These are phyloP conservation scores for Mythimna impura DNA, from an alignment of 2,888 invertebrate species.

Conservation along the genomic window DNA sequence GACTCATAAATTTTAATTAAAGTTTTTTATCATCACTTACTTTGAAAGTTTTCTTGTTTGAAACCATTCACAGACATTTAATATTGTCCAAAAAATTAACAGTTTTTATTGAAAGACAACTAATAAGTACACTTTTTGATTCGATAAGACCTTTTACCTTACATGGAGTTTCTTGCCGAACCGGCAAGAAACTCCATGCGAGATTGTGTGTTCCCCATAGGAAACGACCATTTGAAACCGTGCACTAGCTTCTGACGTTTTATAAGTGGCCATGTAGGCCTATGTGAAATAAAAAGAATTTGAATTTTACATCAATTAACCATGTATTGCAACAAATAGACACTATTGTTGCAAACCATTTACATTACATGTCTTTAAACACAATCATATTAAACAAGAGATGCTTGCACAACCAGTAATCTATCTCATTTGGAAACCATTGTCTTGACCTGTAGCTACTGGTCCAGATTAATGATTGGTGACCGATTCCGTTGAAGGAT, in stretches of 20 bases:
- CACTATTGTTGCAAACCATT: conserved; percentile 47
- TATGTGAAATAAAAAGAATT: too few relatives aligned
- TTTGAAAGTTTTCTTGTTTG: background rate
- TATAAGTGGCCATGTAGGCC: too few relatives aligned
- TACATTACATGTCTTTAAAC: conserved; percentile 41
- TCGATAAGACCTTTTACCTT: background rate
- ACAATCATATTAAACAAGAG: conserved; percentile 65
- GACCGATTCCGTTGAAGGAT: conserved; percentile 67
- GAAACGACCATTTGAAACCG: too few relatives aligned
- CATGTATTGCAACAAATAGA: conserved; percentile 39
- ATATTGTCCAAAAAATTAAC: too few relatives aligned
- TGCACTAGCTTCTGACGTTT: too few relatives aligned
- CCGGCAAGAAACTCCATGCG: too few relatives aligned
- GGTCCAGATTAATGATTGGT: conserved; percentile 77
- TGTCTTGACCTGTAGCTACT: conserved; percentile 74
- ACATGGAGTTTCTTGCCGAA: too few relatives aligned
- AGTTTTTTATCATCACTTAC: background rate
- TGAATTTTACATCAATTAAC: conserved; percentile 25
- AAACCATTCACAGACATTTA: too few relatives aligned
- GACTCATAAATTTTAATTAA: too few relatives aligned
- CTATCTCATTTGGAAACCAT: conserved; percentile 83
- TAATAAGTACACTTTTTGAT: background rate
- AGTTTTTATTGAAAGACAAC: too few relatives aligned
- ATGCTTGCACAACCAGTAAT: conserved; percentile 74
- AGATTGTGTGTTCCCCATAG: too few relatives aligned